Evolutionary conservation across 2,888 invertebrate species (phyloP), one percentile per base, ranked within the genome.

Genomic region (Melipona bicolor): DNA sequence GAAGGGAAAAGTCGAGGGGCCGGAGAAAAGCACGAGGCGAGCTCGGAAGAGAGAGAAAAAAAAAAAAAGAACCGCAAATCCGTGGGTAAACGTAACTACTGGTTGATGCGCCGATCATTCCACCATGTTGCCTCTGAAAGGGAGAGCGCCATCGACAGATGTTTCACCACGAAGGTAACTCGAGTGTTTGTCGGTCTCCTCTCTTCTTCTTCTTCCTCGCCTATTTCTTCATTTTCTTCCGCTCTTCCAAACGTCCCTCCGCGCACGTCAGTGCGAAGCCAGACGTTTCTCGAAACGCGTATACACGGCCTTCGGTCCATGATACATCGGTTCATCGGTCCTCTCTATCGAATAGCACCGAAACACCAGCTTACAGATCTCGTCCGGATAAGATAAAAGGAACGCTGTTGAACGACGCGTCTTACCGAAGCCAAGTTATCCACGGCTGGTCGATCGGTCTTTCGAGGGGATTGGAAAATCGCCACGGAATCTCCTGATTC

Each of bases 11-110:
- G 88, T 79, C 79, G 85, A 73, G 62, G 61, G 68, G 56, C 19
- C 27, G 54, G 32, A 54, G 79, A 77, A 80, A 67, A 70, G 77
- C 77, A 76, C 68, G 65, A 50, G 74, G 74, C 56, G 77, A 64
- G 32, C 19, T 4, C 2, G 17, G 11, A 62, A 4, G 11, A 56
- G 85, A 91, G 91, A 93, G 92, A 50, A 15, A 17, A 50, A 54
- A n/a, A 86, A 92, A 92, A 93, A 93, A 92, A 91, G 94, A 94
- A 94, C 94, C 94, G 93, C 94, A 94, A 94, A 94, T 93, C 93
- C 94, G 91, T 92, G 92, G 92, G 91, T 92, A 93, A 92, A 90
- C 93, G 92, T 92, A 93, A 93, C 93, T 93, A 93, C 92, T 92
- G 92, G 92, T 92, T 92, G 92, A 92, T 92, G 93, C 93, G 88